Evolutionary conservation across 2,888 invertebrate species (phyloP), one percentile per base, ranked within the genome.

Genomic region (Osmoderma eremita): DNA sequence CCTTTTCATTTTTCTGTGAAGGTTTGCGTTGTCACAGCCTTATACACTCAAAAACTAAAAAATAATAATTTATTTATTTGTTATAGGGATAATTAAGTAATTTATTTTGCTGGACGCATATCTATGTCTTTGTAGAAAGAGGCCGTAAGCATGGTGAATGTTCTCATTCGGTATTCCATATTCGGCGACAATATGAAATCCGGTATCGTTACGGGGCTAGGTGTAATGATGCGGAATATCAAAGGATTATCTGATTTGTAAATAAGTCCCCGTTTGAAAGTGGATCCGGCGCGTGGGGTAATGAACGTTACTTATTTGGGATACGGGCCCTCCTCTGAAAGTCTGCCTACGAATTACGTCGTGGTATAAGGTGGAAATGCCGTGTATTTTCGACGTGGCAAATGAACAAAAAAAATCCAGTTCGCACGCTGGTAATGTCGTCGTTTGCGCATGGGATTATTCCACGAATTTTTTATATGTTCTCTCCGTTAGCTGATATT

Each of bases 171-270:
- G 42, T 24, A 58, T 45, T 42, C 30, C 58, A 13, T 24, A 42
- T 0, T 45, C 30, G 20, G 24, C 24, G 24, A 56, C 54, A 58
- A 58, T 42, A 58, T 45, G 58, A 42, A 58, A 58, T 42, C 24
- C 15, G 58, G 42, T 24, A 30, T 18, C 45, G 24, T 58, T 58
- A 58, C 20, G n/a, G 15, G 15, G 15, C 42, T 58, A 58, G 67
- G 70, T 67, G 67, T 67, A 54, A 48, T 62, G 67, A 67, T 63
- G 64, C 64, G 53, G 67, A 50, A 68, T 68, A 63, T 70, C 65
- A 54, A 61, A 5, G 56, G 70, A 70, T 70, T 69, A 70, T 70
- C 70, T 67, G 67, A 67, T 70, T 69, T 69, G 66, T 64, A 70
- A 69, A 70, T 70, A 69, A 51, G 51, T 24, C 24, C 42, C 53